Evolutionary conservation across 2,797 vertebrate species (phyloP), one percentile per base, ranked within the genome.

Genomic region (Hozukius guyotensis): DNA sequence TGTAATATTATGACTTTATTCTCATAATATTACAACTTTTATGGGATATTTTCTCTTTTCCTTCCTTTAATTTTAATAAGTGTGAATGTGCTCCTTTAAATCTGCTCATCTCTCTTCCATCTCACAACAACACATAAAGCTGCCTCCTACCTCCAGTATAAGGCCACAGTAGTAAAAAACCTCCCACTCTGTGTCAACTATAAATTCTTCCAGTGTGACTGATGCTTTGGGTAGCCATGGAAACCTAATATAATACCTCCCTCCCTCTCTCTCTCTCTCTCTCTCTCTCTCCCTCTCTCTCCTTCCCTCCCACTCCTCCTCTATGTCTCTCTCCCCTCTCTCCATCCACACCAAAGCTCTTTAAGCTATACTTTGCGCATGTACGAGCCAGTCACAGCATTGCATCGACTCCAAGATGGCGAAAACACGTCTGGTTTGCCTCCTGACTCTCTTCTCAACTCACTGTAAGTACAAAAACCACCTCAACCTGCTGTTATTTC

Each of bases 391-490:
- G 89, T 88, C 90, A 86, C 75, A 92, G 87, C 94, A 92, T 89
- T 93, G 92, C 95, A 90, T 92, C 94, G 91, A 94, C 93, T 95
- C 94, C 95, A 96, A 96, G 95, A 96, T 96, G 96, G 96, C 96
- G 96, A 95, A 92, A 95, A 91, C 94, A 93, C 93, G 94, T 90
- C 92, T 96, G 93, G 87, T 85, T 92, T 94, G 90, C 63, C 89
- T 95, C 87, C 92, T 96, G 93, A 88, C 93, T 91, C 95, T 96
- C 87, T 88, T 96, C 89, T 92, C 93, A 93, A 92, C 95, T 94
- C 93, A 96, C 85, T 96, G 96, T 96, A 84, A 96, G 96, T 96
- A 91, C 52, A 55, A 27, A 80, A 80, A 75, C 9, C 53, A 31
- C 20, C n/a, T 42, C 38, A 42, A 42, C 38, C 38, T 42, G 38